These are phyloP conservation scores for Caenorhabditis sulstoni DNA, from an alignment of 2,888 invertebrate genomes.

Conservation along the genomic window DNA sequence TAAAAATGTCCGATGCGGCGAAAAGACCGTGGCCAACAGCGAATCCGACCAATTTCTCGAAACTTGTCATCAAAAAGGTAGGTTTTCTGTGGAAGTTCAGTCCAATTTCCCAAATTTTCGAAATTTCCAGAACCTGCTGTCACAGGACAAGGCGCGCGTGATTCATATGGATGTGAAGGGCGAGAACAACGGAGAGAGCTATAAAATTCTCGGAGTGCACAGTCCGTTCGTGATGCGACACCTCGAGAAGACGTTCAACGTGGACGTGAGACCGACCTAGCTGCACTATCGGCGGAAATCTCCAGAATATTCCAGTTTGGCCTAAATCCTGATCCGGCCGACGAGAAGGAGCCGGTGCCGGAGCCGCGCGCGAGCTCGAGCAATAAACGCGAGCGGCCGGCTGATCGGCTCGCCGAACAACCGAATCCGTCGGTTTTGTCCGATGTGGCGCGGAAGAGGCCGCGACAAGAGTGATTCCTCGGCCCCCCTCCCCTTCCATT, in stretches of 20 bases:
- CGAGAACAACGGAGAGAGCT: constrained; percentile 42
- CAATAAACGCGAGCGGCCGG: too few species aligned
- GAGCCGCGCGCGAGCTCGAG: neutral
- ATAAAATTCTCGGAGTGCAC: constrained; percentile 23
- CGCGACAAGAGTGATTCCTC: too few species aligned
- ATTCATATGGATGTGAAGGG: constrained; percentile 34
- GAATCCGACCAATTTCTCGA: constrained; percentile 34
- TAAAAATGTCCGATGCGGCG: too few species aligned
- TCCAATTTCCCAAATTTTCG: neutral
- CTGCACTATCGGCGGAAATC: neutral
- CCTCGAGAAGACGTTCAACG: constrained; percentile 12
- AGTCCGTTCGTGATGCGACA: constrained; percentile 30
- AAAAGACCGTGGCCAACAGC: constrained; percentile 15
- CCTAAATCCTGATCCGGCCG: neutral
- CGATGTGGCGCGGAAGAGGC: too few species aligned
- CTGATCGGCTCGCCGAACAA: too few species aligned
- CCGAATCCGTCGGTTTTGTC: too few species aligned
- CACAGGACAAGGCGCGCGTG: neutral
- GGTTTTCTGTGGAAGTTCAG: too few species aligned
- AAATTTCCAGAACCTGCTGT: neutral
- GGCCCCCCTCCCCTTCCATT: too few species aligned
- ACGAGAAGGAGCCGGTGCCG: neutral
- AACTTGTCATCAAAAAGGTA: constrained; percentile 14
- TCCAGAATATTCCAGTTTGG: neutral
- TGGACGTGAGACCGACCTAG: constrained; percentile 4